Evolutionary conservation across 2,888 invertebrate genomes (phyloP).

Genomic region (Drosophila demipolita): DNA sequence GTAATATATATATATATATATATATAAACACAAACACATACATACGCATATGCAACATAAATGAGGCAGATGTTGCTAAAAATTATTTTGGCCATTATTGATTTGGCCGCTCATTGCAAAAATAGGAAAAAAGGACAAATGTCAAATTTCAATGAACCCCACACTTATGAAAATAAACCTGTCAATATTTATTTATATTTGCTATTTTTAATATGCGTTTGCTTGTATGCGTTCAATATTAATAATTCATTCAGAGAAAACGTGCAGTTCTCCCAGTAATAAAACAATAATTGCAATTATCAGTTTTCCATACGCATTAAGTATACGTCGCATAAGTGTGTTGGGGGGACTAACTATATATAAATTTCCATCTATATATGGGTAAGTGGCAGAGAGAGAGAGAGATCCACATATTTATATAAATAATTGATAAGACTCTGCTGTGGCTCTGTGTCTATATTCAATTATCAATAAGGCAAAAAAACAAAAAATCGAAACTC

Average conservation of each 20-base stretch:
- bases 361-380: constrained; percentile 2
- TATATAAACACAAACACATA: neutral
- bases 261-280: constrained; percentile 46
- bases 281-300: constrained; percentile 51
- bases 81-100: constrained; percentile 13
- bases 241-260: constrained; percentile 77
- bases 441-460: constrained; percentile 25
- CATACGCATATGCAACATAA: neutral
- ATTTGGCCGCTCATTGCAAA: constrained; percentile 28
- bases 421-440: constrained; percentile 61
- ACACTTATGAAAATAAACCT: constrained; percentile 60
- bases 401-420: constrained; percentile 14
- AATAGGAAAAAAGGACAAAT: constrained; percentile 15
- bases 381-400: neutral
- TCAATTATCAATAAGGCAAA: constrained; percentile 60
- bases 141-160: constrained; percentile 78
- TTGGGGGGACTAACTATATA: constrained; percentile 34
- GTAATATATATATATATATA: neutral
- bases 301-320: constrained; percentile 69
- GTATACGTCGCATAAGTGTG: constrained; percentile 57
- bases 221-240: constrained; percentile 1
- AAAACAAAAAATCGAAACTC: constrained; percentile 28
- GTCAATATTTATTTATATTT: constrained; percentile 49
- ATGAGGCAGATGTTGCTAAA: neutral
- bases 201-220: constrained; percentile 57